Base-by-base conservation (phyloP, 2,797 vertebrate genomes). In the Danio albolineatus region DNA sequence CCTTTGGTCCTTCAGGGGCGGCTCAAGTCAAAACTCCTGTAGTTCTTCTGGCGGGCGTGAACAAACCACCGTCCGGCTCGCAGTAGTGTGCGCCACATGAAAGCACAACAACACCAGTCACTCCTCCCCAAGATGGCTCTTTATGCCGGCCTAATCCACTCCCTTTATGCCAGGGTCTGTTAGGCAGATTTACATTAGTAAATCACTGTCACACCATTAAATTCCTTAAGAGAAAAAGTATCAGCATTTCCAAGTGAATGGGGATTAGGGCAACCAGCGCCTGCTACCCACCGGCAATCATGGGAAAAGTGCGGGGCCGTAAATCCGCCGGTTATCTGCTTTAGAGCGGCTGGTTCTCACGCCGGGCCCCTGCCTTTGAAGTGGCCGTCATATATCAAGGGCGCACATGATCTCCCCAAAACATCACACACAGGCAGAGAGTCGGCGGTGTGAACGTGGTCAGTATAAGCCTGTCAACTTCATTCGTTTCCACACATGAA, bases 251-350 rank as follows among this genome's bases (percentile, higher is more conserved):
- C 85, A 83, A 93, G 90, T 92, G 89, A 94, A 93, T 90, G 83
- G 91, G 91, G 90, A 92, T 95, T 94, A 93, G 70, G 17, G 91
- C 85, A 85, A 87, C 82, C 87, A 80, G 85, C 86, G 85, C 86
- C 85, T 91, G 91, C 91, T 91, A 87, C 87, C 88, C 86, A 80
- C 85, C 74, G 89, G 89, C 90, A 91, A 88, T 92, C 93, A 91
- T 92, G 91, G 93, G 92, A 95, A 94, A 85, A 4, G 54, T 83
- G 83, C 91, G 86, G 79, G 81, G 86, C 88, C 86, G 88, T 93
- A 94, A 95, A 94, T 92, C 93, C 87, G 82, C 87, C 88, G 91
- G 89, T 94, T 93, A 93, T 90, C 89, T 90, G 87, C 85, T 89
- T 92, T 86, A 79, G 82, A 90, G 85, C 88, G 89, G 85, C 91